Evolutionary conservation across 1,140 invertebrate species (phyloP), one percentile per base, ranked within the genome.

Genomic region (Musca domestica): DNA sequence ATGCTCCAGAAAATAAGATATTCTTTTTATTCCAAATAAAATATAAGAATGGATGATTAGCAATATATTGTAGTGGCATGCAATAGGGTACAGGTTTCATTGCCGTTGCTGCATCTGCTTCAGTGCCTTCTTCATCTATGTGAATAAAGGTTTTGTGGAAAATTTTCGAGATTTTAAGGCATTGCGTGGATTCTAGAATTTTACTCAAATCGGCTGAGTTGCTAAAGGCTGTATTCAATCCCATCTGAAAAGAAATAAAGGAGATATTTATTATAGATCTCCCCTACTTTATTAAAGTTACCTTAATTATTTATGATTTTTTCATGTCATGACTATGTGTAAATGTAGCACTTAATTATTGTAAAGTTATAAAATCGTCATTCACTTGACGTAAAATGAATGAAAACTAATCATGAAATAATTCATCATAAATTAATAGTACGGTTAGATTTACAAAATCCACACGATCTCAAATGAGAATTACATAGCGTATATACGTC

Each of bases 71-170:
- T 49, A 73, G 48, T 0, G 75, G 74, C 22, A 80, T 74, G 70
- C 74, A 74, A 63, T 76, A 73, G 6, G 73, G 71, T 74, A 78
- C 71, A 73, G 80, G 76, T 19, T 75, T 75, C 72, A 80, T 76
- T n/a, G 74, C 80, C 14, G 84, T 85, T 19, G 82, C 83, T 7
- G 84, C 84, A n/a, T 87, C 86, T 9, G 87, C 88, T 76, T 87
- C 86, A 19, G 82, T 83, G 6, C 88, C 88, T 78, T 88, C 84
- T 74, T 89, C 88, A 69, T 88, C 86, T 0, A 89, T 86, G 70
- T 87, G 84, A 51, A 89, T 85, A 66, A 84, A 86, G 3, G 85
- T 84, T 76, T 89, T 88, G 72, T 89, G 88, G 20, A 87, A 63
- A 0, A 86, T 84, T 30, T 85, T 79, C 3, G 81, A 83, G 2